phyloP scores from a whole-genome alignment of 2,888 invertebrate genomes.

The Mythimna pallens region DNA sequence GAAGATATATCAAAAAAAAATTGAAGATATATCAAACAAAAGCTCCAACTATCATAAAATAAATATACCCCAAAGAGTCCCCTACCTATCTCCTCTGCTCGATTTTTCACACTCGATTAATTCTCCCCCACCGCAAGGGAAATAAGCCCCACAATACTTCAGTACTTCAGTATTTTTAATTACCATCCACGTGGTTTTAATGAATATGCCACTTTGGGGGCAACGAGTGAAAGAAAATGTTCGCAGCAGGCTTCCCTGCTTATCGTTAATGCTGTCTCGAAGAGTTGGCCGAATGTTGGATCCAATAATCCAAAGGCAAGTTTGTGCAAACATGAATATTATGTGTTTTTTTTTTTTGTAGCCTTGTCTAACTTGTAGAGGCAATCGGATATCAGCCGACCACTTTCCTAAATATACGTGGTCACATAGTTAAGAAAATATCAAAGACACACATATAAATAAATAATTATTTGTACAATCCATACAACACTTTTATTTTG shows the following conservation, averaged over 20 bases:
- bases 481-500: too few species aligned
- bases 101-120: constrained; percentile 59
- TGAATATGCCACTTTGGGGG: constrained; percentile 61
- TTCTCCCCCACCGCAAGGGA: constrained; percentile 36
- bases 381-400: too few species aligned
- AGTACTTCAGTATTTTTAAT: constrained; percentile 55
- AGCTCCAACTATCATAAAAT: background rate
- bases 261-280: constrained; percentile 32
- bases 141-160: constrained; percentile 51
- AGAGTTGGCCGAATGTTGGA: constrained; percentile 26
- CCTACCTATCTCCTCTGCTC: constrained; percentile 23
- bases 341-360: background rate
- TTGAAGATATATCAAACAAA: constrained; percentile 2
- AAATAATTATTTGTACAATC: too few species aligned
- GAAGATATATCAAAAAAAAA: background rate
- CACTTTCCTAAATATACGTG: too few species aligned
- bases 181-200: constrained; percentile 59
- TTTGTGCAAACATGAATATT: background rate
- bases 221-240: constrained; percentile 51
- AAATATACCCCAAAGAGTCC: constrained; percentile 16
- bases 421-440: too few species aligned
- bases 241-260: constrained; percentile 34
- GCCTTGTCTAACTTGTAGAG: too few species aligned
- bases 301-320: constrained; percentile 6
- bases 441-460: too few species aligned